Evolutionary conservation across 2,888 invertebrate species (phyloP).

Genomic region (Tortrix viridana): DNA sequence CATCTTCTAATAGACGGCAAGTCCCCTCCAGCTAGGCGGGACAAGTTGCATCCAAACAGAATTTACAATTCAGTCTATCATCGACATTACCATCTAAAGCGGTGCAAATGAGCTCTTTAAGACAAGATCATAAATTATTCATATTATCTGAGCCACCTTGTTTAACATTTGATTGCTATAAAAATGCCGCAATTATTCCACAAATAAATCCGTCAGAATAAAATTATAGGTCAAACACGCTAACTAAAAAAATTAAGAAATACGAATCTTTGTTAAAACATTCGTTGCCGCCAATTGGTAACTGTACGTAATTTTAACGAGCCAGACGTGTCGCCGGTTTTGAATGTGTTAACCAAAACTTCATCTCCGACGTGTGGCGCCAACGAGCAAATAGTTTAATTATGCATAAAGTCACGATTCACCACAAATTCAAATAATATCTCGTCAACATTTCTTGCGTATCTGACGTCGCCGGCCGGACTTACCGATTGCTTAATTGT

Average conservation of each 20-base stretch:
- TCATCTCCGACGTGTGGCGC: conserved; percentile 71
- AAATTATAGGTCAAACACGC: conserved; percentile 37
- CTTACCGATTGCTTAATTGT: conserved; percentile 41
- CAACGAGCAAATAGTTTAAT: conserved; percentile 73
- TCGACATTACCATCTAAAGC: conserved; percentile 62
- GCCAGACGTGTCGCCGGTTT: conserved; percentile 39
- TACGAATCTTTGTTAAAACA: conserved; percentile 52
- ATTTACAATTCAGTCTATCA: conserved; percentile 60
- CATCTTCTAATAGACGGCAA: conserved; percentile 47
- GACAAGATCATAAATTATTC: conserved; percentile 47
- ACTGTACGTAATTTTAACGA: no score
- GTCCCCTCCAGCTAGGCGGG: conserved; percentile 45
- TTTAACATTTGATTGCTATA: conserved; percentile 41
- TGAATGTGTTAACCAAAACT: conserved; percentile 48
- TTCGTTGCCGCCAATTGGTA: no score
- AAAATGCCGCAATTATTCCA: conserved; percentile 38
- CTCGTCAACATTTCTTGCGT: conserved; percentile 40
- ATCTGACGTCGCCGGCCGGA: conserved; percentile 39
- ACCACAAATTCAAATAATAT: conserved; percentile 58
- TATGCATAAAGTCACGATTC: conserved; percentile 75
- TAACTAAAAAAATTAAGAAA: conserved; percentile 60
- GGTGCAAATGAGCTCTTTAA: conserved; percentile 47
- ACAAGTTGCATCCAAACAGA: conserved; percentile 55
- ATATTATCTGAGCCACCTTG: conserved; percentile 42
- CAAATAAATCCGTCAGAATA: conserved; percentile 56